Percentiles rank a stretch among this genome's conserved stretches.
Evolutionary conservation across 2,113 vertebrate genomes (phyloP).

Genomic region (Corythaeola cristata): DNA sequence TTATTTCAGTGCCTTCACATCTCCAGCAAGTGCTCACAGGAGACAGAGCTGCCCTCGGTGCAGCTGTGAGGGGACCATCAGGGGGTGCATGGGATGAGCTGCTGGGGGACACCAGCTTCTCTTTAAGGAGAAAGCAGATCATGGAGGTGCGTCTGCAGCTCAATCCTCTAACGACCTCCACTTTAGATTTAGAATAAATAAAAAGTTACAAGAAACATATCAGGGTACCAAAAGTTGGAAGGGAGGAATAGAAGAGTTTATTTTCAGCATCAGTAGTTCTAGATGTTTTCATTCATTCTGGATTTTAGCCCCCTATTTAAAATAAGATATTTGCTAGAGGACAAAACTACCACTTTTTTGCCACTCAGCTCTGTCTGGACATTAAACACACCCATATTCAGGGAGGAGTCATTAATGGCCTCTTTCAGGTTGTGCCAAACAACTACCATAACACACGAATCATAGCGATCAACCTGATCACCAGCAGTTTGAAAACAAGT

Average conservation of each 20-base stretch:
- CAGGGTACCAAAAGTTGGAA: not conserved
- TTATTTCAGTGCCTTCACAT: not conserved
- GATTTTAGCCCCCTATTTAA: not conserved
- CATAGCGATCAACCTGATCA: not conserved
- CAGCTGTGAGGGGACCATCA: not conserved
- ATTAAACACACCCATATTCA: fast-evolving
- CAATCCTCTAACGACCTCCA: not conserved
- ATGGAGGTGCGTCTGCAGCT: not conserved
- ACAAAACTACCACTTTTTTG: not conserved
- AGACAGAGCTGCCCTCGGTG: not conserved
- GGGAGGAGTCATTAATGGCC: not conserved
- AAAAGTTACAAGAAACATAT: not conserved
- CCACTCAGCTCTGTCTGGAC: not conserved
- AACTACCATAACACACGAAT: too few species aligned
- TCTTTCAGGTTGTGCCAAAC: not conserved
- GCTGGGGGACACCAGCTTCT: not conserved
- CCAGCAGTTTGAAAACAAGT: not conserved
- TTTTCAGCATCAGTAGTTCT: not conserved
- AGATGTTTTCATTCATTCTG: not conserved
- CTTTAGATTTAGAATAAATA: not conserved
- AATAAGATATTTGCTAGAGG: not conserved
- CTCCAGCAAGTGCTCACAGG: not conserved
- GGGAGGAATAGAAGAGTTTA: not conserved
- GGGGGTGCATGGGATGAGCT: not conserved
- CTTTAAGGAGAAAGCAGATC: not conserved